These are phyloP conservation scores for Exocentrus adspersus DNA, from an alignment of 2,888 invertebrate genomes.

Conservation along the genomic window DNA sequence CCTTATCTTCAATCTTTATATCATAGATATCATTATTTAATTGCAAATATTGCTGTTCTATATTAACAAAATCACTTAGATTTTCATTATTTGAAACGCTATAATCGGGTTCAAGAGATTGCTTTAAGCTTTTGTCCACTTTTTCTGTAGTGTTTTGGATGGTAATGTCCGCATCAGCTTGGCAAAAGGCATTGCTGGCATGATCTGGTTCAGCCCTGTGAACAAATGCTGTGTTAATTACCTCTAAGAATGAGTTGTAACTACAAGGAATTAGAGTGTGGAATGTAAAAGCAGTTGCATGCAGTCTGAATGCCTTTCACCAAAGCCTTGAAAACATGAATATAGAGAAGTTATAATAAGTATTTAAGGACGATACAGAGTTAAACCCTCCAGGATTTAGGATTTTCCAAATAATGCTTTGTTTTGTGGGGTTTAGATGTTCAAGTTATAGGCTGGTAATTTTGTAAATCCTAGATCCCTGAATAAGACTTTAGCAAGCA, in stretches of 20 bases:
- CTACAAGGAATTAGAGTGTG: background rate
- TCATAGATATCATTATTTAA: constrained; percentile 22
- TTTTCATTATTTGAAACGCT: background rate
- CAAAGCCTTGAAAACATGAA: background rate
- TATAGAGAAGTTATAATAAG: background rate
- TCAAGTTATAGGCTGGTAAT: no score
- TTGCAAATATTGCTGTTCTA: constrained; percentile 25
- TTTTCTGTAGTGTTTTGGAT: constrained; percentile 7
- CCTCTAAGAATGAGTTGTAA: background rate
- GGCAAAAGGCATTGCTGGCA: constrained; percentile 49
- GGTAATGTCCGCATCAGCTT: constrained; percentile 27
- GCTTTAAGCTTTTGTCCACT: constrained; percentile 17
- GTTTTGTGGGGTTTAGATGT: no score
- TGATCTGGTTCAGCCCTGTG: constrained; percentile 24
- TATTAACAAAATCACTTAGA: constrained; percentile 13
- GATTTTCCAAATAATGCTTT: no score
- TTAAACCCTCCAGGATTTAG: no score
- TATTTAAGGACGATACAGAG: no score
- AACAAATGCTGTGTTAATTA: constrained; percentile 23
- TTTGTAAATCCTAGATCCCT: no score
- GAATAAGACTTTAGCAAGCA: no score
- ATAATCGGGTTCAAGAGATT: background rate
- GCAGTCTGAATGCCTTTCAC: constrained; percentile 8
- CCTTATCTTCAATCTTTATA: constrained; percentile 15
- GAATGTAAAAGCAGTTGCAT: no score